Base-by-base conservation (phyloP, 1,140 invertebrate genomes). In the Aphaenogaster rudis region DNA sequence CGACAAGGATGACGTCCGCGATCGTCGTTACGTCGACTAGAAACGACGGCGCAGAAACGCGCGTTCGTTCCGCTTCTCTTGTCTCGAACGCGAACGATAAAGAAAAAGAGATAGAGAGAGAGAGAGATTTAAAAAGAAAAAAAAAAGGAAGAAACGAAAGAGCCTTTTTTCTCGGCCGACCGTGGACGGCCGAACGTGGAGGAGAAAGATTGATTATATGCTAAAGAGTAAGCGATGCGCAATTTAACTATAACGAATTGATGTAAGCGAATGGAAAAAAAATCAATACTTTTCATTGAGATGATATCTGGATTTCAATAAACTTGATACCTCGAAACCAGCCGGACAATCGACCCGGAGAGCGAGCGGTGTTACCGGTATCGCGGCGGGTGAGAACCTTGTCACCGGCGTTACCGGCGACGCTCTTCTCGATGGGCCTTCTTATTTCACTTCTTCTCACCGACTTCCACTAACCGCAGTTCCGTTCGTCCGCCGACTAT, bases 251-350 rank as follows among this genome's bases (percentile, higher is more conserved):
- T 93, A 81, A 92, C 88, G 89, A 90, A 94, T 94, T 90, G 89
- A 94, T 94, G 94, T 94, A 94, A 94, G 91, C 92, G 91, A 94
- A 93, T 93, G 90, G 80, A 93, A 93, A 82, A 76, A 94, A 84
- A 84, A 94, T 92, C 88, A 92, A 93, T 94, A 93, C 88, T 90
- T 94, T 94, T 94, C 92, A 93, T 93, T 92, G 92, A 94, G 91
- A 92, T 88, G 89, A 91, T 94, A 93, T 93, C 94, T 94, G 91
- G 88, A 94, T 94, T 94, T 94, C 92, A 94, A 94, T 95, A 95
- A 94, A 94, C 93, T 94, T 94, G 93, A 93, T 95, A 94, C 92
- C 91, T 93, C 92, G 91, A 94, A 93, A 89, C 69, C n/a, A 42
- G 57, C 28, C 54, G 50, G 72, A 79, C 21, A 42, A 61, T 67